Percentiles rank a stretch among this genome's conserved stretches.
Evolutionary conservation across 35 echinoderm and acorn worm genomes (phyloP).

Genomic region (Anneissia japonica): DNA sequence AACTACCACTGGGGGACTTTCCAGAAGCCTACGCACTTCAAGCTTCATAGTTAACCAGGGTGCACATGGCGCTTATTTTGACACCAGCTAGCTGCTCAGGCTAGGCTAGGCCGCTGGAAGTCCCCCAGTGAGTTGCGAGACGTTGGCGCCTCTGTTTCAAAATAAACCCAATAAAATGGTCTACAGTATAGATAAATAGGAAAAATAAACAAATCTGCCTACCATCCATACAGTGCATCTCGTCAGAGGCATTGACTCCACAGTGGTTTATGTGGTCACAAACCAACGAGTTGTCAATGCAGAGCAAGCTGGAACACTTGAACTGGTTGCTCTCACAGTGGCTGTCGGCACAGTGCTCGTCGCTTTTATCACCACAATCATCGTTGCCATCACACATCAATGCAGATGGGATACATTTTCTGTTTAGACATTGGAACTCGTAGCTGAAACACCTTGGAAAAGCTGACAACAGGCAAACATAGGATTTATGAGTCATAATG

Average conservation of each 20-base stretch:
- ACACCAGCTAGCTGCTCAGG: no score
- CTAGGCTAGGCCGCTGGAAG: no score
- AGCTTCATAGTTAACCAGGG: no score
- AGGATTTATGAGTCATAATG: no score
- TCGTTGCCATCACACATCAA: background rate
- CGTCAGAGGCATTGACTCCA: background rate
- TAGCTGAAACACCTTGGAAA: background rate
- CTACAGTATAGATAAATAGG: no score
- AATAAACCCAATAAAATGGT: no score
- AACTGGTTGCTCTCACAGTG: background rate
- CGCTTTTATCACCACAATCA: conserved; percentile 41
- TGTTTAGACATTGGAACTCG: background rate
- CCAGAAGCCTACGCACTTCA: no score
- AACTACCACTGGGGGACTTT: no score
- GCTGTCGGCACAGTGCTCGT: conserved; percentile 16
- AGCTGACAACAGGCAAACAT: background rate
- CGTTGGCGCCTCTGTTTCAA: no score
- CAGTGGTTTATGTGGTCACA: background rate
- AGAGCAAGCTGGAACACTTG: background rate
- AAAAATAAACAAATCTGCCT: background rate
- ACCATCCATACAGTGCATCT: background rate
- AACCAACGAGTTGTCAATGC: background rate
- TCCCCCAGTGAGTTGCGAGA: no score
- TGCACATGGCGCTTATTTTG: no score
- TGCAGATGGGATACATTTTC: background rate